These are phyloP conservation scores for Strix uralensis DNA, from an alignment of 2,113 vertebrate genomes.

Conservation along the genomic window DNA sequence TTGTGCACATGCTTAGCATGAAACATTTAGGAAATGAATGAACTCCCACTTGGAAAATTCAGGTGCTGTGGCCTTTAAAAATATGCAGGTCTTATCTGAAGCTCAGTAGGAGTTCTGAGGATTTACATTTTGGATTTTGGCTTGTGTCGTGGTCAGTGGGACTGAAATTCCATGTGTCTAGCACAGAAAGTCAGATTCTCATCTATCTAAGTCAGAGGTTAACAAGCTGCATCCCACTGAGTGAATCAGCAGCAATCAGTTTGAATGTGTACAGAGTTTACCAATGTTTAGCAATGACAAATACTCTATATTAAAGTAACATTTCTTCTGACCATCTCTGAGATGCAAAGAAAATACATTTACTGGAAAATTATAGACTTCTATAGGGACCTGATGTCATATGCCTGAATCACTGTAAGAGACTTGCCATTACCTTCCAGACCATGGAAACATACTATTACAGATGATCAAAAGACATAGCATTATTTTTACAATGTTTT, in stretches of 20 bases:
- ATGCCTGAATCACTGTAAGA: background rate
- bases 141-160: background rate
- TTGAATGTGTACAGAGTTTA: background rate
- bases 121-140: background rate
- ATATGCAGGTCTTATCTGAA: background rate
- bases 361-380: background rate
- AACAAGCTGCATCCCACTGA: background rate
- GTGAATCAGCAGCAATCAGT: background rate
- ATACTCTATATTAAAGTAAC: background rate
- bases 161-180: background rate
- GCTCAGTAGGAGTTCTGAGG: background rate
- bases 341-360: background rate
- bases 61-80: background rate
- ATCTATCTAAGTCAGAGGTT: background rate
- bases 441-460: background rate
- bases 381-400: background rate
- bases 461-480: background rate
- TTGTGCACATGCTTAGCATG: background rate
- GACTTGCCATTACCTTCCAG: background rate
- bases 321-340: background rate
- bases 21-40: background rate
- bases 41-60: background rate
- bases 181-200: background rate
- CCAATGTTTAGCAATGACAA: background rate
- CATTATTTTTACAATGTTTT: background rate